A percentile compares a stretch with the other conserved stretches of the same genome.
These are phyloP conservation scores for Caradrina kadenii DNA, from an alignment of 2,888 invertebrate species.

Conservation along the genomic window DNA sequence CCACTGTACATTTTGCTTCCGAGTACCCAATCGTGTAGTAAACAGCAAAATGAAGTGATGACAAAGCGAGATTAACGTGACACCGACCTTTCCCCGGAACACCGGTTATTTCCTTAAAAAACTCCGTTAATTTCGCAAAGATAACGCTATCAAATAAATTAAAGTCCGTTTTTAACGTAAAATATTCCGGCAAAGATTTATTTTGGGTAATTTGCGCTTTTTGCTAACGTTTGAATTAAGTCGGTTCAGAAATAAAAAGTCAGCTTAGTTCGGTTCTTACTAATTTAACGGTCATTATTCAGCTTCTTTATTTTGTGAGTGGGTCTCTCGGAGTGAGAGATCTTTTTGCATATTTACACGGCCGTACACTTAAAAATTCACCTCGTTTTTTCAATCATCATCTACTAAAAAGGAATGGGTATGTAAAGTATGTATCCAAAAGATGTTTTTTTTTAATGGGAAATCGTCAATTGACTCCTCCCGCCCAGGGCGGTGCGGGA, in stretches of 20 bases:
- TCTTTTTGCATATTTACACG: not conserved
- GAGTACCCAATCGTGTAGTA: slow-evolving; percentile 37
- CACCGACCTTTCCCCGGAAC: slow-evolving; percentile 28
- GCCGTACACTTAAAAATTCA: too few species aligned
- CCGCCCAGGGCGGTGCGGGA: too few species aligned
- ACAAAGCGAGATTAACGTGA: slow-evolving; percentile 62
- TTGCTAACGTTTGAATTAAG: slow-evolving; percentile 56
- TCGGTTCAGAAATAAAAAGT: slow-evolving; percentile 44
- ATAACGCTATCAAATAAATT: slow-evolving; percentile 68
- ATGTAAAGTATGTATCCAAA: too few species aligned
- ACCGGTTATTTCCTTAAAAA: slow-evolving; percentile 49
- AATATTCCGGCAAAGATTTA: slow-evolving; percentile 60
- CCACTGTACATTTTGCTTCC: too few species aligned
- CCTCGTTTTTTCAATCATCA: too few species aligned
- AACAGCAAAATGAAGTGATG: slow-evolving; percentile 55
- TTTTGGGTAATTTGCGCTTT: slow-evolving; percentile 66
- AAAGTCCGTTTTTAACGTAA: slow-evolving; percentile 58
- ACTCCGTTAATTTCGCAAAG: slow-evolving; percentile 65
- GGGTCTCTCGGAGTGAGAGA: not conserved
- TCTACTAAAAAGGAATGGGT: too few species aligned
- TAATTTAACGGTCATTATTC: slow-evolving; percentile 43
- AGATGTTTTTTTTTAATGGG: too few species aligned
- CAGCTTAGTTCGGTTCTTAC: slow-evolving; percentile 38
- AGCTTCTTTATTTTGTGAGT: slow-evolving; percentile 18
- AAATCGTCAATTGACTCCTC: too few species aligned